These are phyloP conservation scores for Cynaeus angustus DNA, from an alignment of 2,888 invertebrate species.

Conservation along the genomic window DNA sequence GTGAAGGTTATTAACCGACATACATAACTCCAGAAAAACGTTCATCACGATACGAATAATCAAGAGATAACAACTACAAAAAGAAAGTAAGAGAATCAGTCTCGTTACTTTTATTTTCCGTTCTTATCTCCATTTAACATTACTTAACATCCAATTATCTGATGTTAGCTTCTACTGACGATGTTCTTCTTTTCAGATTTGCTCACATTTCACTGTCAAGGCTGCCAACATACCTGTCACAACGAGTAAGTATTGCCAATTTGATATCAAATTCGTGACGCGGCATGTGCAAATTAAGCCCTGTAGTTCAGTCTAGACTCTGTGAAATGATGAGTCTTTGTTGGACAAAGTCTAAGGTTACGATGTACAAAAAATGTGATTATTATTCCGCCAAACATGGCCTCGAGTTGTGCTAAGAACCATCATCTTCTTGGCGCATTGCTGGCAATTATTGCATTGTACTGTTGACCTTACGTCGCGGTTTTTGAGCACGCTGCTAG, in stretches of 20 bases:
- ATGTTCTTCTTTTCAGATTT: slow-evolving; percentile 56
- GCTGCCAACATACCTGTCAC: slow-evolving; percentile 64
- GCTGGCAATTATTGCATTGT: slow-evolving; percentile 40
- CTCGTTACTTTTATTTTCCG: slow-evolving; percentile 8
- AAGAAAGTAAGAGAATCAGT: slow-evolving; percentile 23
- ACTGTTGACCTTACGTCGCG: slow-evolving; percentile 39
- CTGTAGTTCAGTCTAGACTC: neutral
- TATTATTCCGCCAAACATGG: slow-evolving; percentile 39
- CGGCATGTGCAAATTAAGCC: slow-evolving; percentile 23
- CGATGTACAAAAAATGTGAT: slow-evolving; percentile 31
- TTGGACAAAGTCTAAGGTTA: slow-evolving; percentile 42
- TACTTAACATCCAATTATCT: slow-evolving; percentile 17
- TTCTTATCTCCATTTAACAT: slow-evolving; percentile 6
- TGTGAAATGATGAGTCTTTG: slow-evolving; percentile 25
- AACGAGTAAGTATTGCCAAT: slow-evolving; percentile 57
- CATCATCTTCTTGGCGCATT: slow-evolving; percentile 37
- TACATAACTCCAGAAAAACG: slow-evolving; percentile 15
- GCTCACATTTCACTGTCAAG: slow-evolving; percentile 57
- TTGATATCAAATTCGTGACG: slow-evolving; percentile 23
- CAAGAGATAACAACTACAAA: slow-evolving; percentile 18
- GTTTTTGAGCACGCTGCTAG: slow-evolving; percentile 26
- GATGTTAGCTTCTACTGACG: neutral
- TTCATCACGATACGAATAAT: slow-evolving; percentile 26
- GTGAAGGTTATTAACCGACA: slow-evolving; percentile 25
- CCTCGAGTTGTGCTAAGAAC: slow-evolving; percentile 42